Percentiles rank a stretch among this genome's conserved stretches.
These are phyloP conservation scores for Otolemur crassicaudatus DNA, from an alignment of 2,797 vertebrate genomes.

Conservation along the genomic window DNA sequence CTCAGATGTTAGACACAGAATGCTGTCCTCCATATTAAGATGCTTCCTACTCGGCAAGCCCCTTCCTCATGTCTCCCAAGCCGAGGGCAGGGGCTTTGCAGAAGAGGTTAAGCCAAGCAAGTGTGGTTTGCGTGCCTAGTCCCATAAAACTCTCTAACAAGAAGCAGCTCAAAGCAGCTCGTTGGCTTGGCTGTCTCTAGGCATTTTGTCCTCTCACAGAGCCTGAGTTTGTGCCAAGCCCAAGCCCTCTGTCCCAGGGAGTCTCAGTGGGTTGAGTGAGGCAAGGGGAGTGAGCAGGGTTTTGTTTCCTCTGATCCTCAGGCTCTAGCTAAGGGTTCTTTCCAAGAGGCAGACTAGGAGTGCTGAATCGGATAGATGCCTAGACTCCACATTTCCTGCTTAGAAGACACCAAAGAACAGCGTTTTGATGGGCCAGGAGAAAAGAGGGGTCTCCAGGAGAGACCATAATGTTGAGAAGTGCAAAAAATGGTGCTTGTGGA, in stretches of 20 bases:
- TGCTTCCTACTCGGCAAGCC: background rate
- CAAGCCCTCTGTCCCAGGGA: background rate
- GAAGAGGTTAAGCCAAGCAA: background rate
- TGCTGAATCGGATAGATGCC: background rate
- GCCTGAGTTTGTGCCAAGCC: background rate
- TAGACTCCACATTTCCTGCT: background rate
- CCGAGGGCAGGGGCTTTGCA: background rate
- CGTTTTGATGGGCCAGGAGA: background rate
- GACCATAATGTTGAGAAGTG: background rate
- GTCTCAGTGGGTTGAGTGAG: background rate
- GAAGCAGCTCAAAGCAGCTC: background rate
- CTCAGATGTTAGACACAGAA: background rate
- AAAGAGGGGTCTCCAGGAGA: background rate
- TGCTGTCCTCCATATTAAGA: background rate
- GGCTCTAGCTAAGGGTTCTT: background rate
- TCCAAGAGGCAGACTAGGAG: background rate
- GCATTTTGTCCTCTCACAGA: background rate
- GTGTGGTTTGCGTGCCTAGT: background rate
- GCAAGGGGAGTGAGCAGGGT: background rate
- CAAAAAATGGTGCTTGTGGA: background rate
- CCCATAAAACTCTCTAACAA: background rate
- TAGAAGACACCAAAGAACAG: background rate
- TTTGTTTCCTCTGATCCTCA: background rate
- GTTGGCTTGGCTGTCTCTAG: background rate
- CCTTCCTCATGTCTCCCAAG: background rate